Percentiles rank a stretch among this genome's conserved stretches.
Conservation (phyloP, 2,113 vertebrate genomes). For the Phylloscopus trochiloides region DNA sequence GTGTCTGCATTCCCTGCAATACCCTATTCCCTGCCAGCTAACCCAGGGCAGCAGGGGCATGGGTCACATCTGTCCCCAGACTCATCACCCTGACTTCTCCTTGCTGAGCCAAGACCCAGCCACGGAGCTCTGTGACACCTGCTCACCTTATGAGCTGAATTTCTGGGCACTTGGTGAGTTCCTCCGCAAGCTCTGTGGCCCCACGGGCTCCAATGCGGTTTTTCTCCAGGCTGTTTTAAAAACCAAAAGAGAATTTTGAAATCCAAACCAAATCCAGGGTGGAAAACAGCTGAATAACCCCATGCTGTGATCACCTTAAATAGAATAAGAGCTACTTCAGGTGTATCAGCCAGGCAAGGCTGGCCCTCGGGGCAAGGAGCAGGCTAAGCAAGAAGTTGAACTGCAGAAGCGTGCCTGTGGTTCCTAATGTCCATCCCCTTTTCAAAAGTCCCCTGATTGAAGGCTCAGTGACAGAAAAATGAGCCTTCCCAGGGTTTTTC, state of each 20-base stretch:
- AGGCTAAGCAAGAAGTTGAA: not conserved
- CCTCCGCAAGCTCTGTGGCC: conserved; percentile 69
- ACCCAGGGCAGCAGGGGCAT: not conserved
- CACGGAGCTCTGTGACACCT: not conserved
- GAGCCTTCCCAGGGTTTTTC: not conserved
- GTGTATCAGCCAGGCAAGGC: not conserved
- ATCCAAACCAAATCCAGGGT: not conserved
- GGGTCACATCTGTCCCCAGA: not conserved
- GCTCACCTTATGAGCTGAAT: conserved; percentile 82
- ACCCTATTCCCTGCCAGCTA: not conserved
- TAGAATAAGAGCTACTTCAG: not conserved
- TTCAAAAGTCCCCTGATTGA: fast-evolving
- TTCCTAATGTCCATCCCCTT: not conserved
- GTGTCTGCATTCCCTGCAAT: not conserved
- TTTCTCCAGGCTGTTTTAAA: conserved; percentile 80
- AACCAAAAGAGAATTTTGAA: not conserved
- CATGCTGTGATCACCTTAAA: not conserved
- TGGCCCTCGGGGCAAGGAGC: not conserved
- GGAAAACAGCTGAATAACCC: not conserved
- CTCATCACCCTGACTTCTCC: not conserved
- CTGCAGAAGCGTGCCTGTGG: not conserved
- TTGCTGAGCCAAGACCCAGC: not conserved
- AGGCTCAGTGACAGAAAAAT: not conserved
- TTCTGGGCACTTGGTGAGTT: conserved; percentile 67
- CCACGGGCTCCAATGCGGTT: conserved; percentile 78